phyloP scores from a whole-genome alignment of 2,113 vertebrate species.

The Myotis lucifugus region DNA sequence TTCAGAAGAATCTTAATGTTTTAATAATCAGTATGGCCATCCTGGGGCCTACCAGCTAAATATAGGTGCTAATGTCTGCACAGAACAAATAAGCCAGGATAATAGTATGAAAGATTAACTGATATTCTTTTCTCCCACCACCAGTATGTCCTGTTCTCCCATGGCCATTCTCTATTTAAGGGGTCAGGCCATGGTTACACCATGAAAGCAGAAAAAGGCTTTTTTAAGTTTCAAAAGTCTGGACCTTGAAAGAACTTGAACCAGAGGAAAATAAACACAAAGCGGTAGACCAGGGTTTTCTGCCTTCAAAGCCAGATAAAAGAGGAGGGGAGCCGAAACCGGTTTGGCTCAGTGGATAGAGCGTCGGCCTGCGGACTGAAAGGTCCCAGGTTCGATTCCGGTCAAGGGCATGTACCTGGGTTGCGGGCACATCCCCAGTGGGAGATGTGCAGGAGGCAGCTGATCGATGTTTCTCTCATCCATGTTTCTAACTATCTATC shows the following conservation, averaged over 20 bases:
- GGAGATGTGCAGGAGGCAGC: too few species aligned
- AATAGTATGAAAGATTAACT: not conserved
- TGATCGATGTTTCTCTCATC: too few species aligned
- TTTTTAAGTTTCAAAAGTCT: conserved; percentile 50
- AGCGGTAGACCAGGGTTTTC: not conserved
- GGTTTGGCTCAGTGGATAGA: too few species aligned
- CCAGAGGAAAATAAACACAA: conserved; percentile 33
- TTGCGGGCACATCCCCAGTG: too few species aligned
- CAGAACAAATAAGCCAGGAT: not conserved
- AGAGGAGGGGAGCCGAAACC: not conserved
- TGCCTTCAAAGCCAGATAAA: not conserved
- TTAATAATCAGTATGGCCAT: not conserved
- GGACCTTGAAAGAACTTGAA: not conserved
- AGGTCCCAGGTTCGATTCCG: too few species aligned
- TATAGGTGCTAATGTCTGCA: not conserved
- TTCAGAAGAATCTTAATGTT: conserved; percentile 26
- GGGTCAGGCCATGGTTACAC: not conserved
- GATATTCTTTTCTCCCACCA: not conserved
- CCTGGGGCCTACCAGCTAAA: not conserved
- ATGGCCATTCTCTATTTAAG: not conserved
- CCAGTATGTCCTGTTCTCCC: not conserved
- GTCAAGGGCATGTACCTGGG: too few species aligned
- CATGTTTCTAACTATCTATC: too few species aligned
- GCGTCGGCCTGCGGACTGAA: too few species aligned
- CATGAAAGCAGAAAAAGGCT: conserved; percentile 32